Percentiles rank a stretch among this genome's conserved stretches.
These are phyloP conservation scores for Scrobipalpa atriplicella DNA, from an alignment of 2,888 invertebrate genomes.

Conservation along the genomic window DNA sequence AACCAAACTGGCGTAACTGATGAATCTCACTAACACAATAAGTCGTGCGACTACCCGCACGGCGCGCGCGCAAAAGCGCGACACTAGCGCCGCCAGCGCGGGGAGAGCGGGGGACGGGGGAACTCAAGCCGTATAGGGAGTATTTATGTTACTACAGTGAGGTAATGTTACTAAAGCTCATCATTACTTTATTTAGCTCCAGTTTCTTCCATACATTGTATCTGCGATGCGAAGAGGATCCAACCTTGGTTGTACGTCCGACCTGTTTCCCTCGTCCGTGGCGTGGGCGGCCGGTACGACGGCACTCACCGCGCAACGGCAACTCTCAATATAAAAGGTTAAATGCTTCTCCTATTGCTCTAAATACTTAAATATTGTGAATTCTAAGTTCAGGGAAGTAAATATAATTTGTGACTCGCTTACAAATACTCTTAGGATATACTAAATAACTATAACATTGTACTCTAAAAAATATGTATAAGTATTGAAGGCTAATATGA, in stretches of 20 bases:
- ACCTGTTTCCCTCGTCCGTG: conserved; percentile 33
- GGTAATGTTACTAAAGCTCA: not conserved
- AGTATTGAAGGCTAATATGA: conserved; percentile 82
- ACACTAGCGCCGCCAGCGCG: not conserved
- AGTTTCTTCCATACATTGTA: not conserved
- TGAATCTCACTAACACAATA: conserved; percentile 70
- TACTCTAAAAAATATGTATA: conserved; percentile 83
- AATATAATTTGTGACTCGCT: conserved; percentile 82
- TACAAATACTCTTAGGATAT: conserved; percentile 74
- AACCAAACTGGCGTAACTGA: conserved; percentile 66
- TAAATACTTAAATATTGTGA: conserved; percentile 76
- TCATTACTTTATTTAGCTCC: not conserved
- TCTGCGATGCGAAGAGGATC: no score
- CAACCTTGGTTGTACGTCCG: not conserved
- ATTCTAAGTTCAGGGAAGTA: conserved; percentile 75
- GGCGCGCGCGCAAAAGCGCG: not conserved
- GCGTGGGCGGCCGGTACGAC: not conserved
- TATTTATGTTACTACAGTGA: not conserved
- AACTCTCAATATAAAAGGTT: conserved; percentile 71
- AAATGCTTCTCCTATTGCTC: conserved; percentile 78
- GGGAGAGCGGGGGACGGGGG: not conserved
- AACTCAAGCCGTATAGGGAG: not conserved
- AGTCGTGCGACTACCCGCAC: conserved; percentile 46
- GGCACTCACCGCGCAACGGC: conserved; percentile 8
- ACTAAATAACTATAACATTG: conserved; percentile 83